These are phyloP conservation scores for Lanius ludovicianus DNA, from an alignment of 2,113 vertebrate genomes.

Conservation along the genomic window DNA sequence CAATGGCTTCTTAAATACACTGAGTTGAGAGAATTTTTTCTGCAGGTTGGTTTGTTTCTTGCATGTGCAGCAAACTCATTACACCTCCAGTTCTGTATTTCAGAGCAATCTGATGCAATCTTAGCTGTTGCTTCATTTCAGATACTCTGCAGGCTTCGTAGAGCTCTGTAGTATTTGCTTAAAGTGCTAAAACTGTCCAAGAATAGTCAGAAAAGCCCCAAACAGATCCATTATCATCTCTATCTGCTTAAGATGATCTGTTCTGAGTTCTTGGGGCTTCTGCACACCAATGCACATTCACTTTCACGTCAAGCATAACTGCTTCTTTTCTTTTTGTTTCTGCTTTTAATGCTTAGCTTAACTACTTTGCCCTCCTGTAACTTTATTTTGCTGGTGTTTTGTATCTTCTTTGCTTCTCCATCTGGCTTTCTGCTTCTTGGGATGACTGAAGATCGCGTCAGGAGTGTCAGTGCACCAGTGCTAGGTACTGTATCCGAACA, in stretches of 20 bases:
- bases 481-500: slow-evolving; percentile 88
- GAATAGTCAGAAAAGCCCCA: not conserved
- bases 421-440: slow-evolving; percentile 81
- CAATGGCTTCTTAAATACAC: not conserved
- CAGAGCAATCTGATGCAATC: not conserved
- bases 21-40: not conserved
- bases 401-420: slow-evolving; percentile 73
- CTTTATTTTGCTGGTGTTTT: slow-evolving; percentile 80
- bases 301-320: not conserved
- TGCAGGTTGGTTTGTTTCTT: not conserved
- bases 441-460: slow-evolving; percentile 87
- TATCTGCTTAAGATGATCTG: not conserved
- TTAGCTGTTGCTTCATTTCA: not conserved
- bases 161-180: not conserved
- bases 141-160: not conserved
- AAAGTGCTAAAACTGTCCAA: not conserved
- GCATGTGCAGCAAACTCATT: not conserved
- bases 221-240: not conserved
- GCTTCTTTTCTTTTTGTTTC: slow-evolving; percentile 62
- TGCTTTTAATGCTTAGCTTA: slow-evolving; percentile 67
- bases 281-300: not conserved
- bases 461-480: slow-evolving; percentile 93
- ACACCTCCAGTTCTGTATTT: not conserved
- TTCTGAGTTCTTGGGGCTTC: not conserved
- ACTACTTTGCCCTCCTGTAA: slow-evolving; percentile 71